These are phyloP conservation scores for Chroicocephalus ridibundus DNA, from an alignment of 2,113 vertebrate species.

Conservation along the genomic window DNA sequence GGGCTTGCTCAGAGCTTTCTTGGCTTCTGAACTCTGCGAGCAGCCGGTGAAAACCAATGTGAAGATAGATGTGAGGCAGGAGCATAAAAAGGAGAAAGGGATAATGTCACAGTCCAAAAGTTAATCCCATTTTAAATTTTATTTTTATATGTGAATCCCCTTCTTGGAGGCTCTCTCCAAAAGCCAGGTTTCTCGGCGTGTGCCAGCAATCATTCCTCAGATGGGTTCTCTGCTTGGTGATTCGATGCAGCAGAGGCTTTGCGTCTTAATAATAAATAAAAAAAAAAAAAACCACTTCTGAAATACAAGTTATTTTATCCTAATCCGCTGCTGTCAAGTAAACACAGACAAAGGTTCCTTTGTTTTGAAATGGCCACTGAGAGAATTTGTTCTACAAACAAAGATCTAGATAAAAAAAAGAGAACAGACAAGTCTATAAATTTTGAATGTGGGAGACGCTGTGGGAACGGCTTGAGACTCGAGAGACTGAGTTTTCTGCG, in stretches of 20 bases:
- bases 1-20: not conserved
- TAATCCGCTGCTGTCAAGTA: constrained; percentile 36
- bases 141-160: not conserved
- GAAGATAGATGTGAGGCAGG: not conserved
- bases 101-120: constrained; percentile 20
- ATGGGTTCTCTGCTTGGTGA: constrained; percentile 6
- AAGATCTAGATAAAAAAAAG: not conserved
- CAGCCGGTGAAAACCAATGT: not conserved
- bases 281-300: not conserved
- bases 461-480: not conserved
- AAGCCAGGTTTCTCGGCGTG: not conserved
- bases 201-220: constrained; percentile 27
- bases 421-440: not conserved
- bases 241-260: not conserved
- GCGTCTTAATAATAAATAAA: not conserved
- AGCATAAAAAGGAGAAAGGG: not conserved
- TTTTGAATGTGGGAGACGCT: not conserved
- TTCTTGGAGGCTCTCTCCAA: not conserved
- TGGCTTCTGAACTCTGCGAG: not conserved
- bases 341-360: constrained; percentile 17
- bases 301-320: constrained; percentile 38
- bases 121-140: constrained; percentile 39
- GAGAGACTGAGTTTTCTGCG: not conserved
- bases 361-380: not conserved
- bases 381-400: constrained; percentile 34